Evolutionary conservation across 2,888 invertebrate species (phyloP).

Genomic region (Synanthedon myopaeformis): DNA sequence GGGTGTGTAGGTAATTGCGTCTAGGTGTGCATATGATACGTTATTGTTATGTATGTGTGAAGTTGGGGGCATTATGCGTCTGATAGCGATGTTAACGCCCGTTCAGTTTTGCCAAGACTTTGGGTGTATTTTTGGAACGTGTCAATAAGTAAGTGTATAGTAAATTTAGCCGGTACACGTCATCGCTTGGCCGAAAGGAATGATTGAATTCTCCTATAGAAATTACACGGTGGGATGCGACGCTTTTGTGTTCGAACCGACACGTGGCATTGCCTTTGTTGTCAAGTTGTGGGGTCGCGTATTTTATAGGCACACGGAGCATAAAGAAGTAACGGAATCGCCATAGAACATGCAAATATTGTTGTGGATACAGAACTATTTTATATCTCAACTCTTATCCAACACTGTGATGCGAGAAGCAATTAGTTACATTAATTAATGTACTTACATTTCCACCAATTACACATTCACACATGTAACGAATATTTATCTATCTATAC

Average conservation of each 20-base stretch:
- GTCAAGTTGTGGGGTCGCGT: slow-evolving; percentile 13
- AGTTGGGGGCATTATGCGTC: slow-evolving; percentile 57
- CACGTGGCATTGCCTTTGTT: slow-evolving; percentile 10
- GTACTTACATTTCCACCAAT: no score
- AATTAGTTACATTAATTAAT: not conserved
- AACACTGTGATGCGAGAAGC: not conserved
- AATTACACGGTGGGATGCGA: slow-evolving; percentile 20
- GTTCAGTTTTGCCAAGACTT: slow-evolving; percentile 67
- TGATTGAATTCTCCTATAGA: slow-evolving; percentile 44
- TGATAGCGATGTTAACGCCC: slow-evolving; percentile 68
- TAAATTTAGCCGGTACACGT: slow-evolving; percentile 65
- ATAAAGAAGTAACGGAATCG: not conserved
- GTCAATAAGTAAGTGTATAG: slow-evolving; percentile 69
- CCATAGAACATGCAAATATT: not conserved
- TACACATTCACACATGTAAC: no score
- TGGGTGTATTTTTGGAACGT: slow-evolving; percentile 64
- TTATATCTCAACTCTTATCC: not conserved
- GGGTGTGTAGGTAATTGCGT: no score
- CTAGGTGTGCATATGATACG: no score
- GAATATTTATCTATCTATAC: no score
- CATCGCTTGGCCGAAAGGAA: slow-evolving; percentile 41
- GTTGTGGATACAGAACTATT: not conserved
- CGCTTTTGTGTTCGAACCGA: not conserved
- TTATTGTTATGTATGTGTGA: slow-evolving; percentile 9
- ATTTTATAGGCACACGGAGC: not conserved